phyloP scores from a whole-genome alignment of 2,113 vertebrate species.

The Leucopsar rothschildi region DNA sequence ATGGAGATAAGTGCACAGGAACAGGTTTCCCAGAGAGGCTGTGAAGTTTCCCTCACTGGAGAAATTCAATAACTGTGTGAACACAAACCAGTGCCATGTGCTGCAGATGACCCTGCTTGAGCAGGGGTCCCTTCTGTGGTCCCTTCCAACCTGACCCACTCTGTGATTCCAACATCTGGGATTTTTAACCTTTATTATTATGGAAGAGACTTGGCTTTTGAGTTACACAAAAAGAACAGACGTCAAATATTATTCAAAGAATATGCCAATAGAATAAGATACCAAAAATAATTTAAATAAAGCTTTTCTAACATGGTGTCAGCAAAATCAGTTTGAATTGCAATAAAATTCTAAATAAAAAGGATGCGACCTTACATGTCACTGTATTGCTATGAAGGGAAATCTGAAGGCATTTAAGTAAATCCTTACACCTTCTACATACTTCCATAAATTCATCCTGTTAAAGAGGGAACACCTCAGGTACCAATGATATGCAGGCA shows the following conservation, averaged over 20 bases:
- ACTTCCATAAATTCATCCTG: background rate
- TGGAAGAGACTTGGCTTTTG: background rate
- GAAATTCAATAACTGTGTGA: background rate
- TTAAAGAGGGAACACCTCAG: background rate
- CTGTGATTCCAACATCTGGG: background rate
- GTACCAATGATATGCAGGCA: background rate
- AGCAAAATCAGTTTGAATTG: background rate
- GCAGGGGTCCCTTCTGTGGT: background rate
- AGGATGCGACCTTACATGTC: background rate
- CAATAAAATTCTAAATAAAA: background rate
- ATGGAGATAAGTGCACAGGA: background rate
- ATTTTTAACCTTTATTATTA: background rate
- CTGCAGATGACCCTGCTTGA: background rate
- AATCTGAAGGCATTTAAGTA: background rate
- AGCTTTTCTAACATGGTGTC: background rate
- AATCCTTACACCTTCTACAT: background rate
- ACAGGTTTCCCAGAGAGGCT: background rate
- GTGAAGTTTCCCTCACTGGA: background rate
- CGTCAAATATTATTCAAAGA: background rate
- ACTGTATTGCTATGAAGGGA: background rate
- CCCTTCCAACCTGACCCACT: background rate
- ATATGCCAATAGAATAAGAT: background rate
- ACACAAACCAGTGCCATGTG: background rate
- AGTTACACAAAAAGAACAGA: background rate
- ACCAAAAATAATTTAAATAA: background rate